A percentile compares a stretch with the other conserved stretches of the same genome.
These are phyloP conservation scores for Gnathochromis pfefferi DNA, from an alignment of 2,113 vertebrate genomes.

Conservation along the genomic window DNA sequence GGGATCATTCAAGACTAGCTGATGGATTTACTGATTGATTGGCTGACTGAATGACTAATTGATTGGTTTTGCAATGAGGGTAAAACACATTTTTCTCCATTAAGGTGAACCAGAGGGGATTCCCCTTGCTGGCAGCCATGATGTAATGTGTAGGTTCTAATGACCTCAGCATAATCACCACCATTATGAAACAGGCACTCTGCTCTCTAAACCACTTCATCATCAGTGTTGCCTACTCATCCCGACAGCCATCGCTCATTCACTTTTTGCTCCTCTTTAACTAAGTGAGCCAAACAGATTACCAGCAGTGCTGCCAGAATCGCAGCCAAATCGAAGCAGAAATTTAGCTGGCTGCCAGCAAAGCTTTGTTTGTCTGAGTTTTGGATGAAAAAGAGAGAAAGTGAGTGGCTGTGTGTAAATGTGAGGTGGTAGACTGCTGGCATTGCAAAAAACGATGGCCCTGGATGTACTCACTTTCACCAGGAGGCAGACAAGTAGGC, in stretches of 20 bases:
- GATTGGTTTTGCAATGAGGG: constrained; percentile 23
- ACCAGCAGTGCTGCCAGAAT: constrained; percentile 8
- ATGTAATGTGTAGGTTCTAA: constrained; percentile 57
- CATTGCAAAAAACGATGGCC: background rate
- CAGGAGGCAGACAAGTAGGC: constrained; percentile 1
- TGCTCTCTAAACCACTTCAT: constrained; percentile 39
- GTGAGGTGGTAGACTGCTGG: background rate
- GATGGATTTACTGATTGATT: constrained; percentile 44
- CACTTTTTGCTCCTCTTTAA: background rate
- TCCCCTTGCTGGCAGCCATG: constrained; percentile 28
- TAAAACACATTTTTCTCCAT: constrained; percentile 50
- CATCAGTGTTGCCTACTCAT: constrained; percentile 38
- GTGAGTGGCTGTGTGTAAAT: background rate
- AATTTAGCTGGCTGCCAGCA: background rate
- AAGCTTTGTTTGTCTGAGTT: constrained; percentile 12
- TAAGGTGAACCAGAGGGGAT: constrained; percentile 11
- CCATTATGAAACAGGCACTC: constrained; percentile 40
- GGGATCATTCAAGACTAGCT: background rate
- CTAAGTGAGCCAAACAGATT: constrained; percentile 8
- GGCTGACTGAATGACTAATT: constrained; percentile 29
- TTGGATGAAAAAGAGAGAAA: background rate
- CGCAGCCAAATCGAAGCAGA: constrained; percentile 4
- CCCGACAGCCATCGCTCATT: constrained; percentile 25
- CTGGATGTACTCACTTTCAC: background rate
- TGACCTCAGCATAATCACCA: constrained; percentile 61